Conservation (phyloP, 2,113 vertebrate genomes). For the Solea solea region DNA sequence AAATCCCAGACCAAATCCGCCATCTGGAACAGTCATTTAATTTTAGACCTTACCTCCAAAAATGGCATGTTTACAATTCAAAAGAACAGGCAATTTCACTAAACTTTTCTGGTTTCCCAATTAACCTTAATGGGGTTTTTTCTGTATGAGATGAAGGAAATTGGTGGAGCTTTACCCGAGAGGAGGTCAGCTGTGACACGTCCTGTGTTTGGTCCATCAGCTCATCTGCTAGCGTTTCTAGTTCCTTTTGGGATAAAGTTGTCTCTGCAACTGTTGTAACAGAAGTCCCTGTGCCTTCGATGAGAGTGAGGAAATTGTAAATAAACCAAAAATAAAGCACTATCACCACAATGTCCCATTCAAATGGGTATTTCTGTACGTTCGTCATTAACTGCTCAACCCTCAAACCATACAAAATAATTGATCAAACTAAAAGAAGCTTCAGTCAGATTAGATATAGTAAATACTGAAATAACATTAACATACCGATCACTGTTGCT, state of each 20-base stretch:
- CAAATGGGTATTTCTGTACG: no score
- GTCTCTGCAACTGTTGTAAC: background rate
- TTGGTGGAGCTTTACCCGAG: slow-evolving; percentile 64
- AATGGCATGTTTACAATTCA: no score
- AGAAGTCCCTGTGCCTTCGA: background rate
- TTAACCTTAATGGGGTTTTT: no score
- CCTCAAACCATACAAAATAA: no score
- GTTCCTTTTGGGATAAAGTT: background rate
- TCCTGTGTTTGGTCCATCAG: slow-evolving; percentile 64
- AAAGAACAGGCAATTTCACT: no score
- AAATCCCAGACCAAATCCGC: slow-evolving; percentile 78
- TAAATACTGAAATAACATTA: background rate
- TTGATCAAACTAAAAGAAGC: no score
- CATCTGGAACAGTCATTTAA: slow-evolving; percentile 62
- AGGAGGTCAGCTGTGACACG: slow-evolving; percentile 52
- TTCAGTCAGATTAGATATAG: no score
- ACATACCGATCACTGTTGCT: slow-evolving; percentile 35
- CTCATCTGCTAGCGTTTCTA: slow-evolving; percentile 27
- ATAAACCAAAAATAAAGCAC: background rate
- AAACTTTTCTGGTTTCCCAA: no score
- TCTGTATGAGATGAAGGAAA: background rate
- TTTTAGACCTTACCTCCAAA: no score
- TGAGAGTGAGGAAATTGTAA: background rate
- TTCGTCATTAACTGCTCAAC: no score
- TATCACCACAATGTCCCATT: background rate